Conservation (phyloP, 2,797 vertebrate species). For the Smutsia temminckii region DNA sequence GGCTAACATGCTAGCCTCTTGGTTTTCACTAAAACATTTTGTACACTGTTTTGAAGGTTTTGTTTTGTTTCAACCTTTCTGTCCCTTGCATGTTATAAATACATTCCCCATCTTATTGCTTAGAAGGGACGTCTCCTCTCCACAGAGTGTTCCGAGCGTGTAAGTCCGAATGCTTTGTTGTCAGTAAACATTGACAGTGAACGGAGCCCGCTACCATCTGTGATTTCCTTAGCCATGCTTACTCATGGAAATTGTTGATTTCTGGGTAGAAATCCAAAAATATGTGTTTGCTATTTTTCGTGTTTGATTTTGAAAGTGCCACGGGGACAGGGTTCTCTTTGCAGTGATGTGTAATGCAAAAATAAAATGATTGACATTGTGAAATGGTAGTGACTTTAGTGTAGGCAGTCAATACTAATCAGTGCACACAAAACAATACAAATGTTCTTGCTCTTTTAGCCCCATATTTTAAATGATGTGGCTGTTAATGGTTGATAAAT, state of each 20-base stretch:
- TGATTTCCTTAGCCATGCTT: neutral
- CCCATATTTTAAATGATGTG: neutral
- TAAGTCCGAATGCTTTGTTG: neutral
- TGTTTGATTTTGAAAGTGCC: neutral
- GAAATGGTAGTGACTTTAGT: conserved; percentile 28
- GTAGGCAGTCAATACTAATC: neutral
- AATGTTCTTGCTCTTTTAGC: conserved; percentile 5
- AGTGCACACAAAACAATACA: neutral
- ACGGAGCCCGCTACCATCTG: neutral
- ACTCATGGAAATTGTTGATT: neutral
- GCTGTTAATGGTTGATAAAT: neutral
- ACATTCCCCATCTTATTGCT: neutral
- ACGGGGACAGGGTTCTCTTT: neutral
- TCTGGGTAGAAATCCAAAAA: neutral
- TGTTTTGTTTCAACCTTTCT: neutral
- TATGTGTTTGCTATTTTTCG: neutral
- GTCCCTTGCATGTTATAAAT: neutral
- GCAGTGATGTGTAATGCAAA: neutral
- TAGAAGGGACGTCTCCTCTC: neutral
- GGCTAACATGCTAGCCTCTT: neutral
- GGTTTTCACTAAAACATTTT: neutral
- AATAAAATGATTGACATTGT: conserved; percentile 26
- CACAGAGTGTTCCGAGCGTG: neutral
- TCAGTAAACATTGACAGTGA: neutral
- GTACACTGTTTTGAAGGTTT: neutral